These are phyloP conservation scores for Drosophila ohnishii DNA, from an alignment of 1,140 invertebrate species.

Conservation along the genomic window DNA sequence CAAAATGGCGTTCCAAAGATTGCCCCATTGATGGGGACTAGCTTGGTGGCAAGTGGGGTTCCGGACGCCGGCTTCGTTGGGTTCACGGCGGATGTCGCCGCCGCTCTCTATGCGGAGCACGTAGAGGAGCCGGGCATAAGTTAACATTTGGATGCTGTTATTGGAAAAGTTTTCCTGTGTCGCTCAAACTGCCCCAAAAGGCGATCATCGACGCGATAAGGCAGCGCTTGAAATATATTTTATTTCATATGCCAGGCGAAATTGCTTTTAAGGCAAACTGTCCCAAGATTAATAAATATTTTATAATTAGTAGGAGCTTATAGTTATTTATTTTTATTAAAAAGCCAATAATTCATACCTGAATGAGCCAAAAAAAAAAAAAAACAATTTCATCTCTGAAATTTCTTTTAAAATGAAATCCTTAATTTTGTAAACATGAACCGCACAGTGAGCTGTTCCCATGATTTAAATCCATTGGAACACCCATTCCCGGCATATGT, in stretches of 20 bases:
- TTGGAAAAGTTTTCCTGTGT: conserved; percentile 71
- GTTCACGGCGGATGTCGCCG: conserved; percentile 24
- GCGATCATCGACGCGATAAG: conserved; percentile 71
- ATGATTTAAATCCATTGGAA: conserved; percentile 25
- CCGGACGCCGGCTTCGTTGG: conserved; percentile 15
- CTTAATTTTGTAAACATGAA: neutral
- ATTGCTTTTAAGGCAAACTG: conserved; percentile 25
- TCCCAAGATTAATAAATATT: conserved; percentile 22
- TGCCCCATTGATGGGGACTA: conserved; percentile 63
- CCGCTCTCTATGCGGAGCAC: conserved; percentile 60
- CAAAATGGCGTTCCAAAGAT: conserved; percentile 81
- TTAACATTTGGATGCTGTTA: conserved; percentile 78
- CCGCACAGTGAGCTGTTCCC: conserved; percentile 2
- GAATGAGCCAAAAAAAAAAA: too few species aligned
- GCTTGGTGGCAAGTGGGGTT: neutral
- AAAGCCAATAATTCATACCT: neutral
- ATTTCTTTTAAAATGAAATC: neutral
- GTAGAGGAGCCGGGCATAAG: conserved; percentile 66
- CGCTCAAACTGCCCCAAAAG: conserved; percentile 73
- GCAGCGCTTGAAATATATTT: conserved; percentile 53
- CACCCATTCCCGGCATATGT: conserved; percentile 29
- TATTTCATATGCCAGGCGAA: conserved; percentile 25
- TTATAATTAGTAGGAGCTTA: neutral
- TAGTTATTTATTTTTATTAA: neutral
- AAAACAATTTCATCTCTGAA: too few species aligned